Base-by-base conservation (phyloP, 2,888 invertebrate genomes). In the Philopedon plagiatum region DNA sequence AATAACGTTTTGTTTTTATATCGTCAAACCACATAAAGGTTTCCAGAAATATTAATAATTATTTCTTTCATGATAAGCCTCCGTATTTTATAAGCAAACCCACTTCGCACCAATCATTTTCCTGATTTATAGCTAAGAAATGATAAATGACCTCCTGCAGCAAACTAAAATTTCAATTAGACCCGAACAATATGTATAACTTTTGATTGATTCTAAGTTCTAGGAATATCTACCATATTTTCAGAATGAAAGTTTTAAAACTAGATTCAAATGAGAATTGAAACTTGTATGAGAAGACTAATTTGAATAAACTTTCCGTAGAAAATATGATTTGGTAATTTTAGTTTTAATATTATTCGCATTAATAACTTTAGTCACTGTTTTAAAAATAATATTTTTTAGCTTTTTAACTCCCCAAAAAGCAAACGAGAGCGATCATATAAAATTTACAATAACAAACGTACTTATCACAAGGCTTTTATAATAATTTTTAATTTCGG, bases 81-180 rank as follows among this genome's bases (percentile, higher is more conserved):
- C 44, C 18, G 19, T 44, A 18, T 19, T 44, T 44, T 44, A 44
- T 19, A 19, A 44, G 19, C 19, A 2, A 34, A 19, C 1, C 44
- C 44, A 19, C 19, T 44, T 8, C 19, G 9, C 19, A 19, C 7
- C 9, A 7, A 44, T 44, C 44, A 44, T 44, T 44, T 44, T 44
- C 19, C 44, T 19, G 19, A 44, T 44, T 44, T 44, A 8, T 54
- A 15, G 19, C 26, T 5, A 54, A 32, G 18, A 54, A n/a, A 54
- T 23, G 54, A 54, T 54, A 32, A 54, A 54, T 54, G n/a, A 23
- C 11, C 54, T 54, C 2, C 8, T 9, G 26, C 26, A n/a, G 26
- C 23, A 15, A 54, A 54, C 13, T 54, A 54, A 32, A 54, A 18
- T 32, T 54, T 5, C 54, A 54, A 54, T 32, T 54, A 54, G 7